Base-by-base conservation (phyloP, 2,888 invertebrate species). In the Hydroisotoma schaefferi region DNA sequence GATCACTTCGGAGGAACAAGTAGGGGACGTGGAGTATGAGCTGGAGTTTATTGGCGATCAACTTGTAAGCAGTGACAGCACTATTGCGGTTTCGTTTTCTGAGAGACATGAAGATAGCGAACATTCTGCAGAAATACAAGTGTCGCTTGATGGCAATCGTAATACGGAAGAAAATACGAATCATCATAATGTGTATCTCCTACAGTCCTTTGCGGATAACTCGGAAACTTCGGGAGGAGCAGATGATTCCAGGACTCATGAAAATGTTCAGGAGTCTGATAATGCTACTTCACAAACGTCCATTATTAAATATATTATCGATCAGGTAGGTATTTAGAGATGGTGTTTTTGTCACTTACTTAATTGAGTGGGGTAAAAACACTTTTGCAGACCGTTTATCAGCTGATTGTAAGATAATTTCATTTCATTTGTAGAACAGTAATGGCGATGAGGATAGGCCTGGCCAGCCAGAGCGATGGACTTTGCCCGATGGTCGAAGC, bases 271-370 rank as follows among this genome's bases (percentile, higher is more conserved):
- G 26, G 53, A 53, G 43, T 53, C 53, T 5, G 53, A 53, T 40
- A 53, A 53, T 40, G 53, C 53, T 12, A 53, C 53, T 2, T 53
- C 53, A n/a, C 53, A 53, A 40, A 53, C 68, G 6, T 63, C 68
- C 12, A 63, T 63, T 15, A 65, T 65, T 49, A 59, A 62, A 38
- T 68, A 63, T 37, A 68, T 68, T 18, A 68, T 68, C 47, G 68
- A 68, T 33, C 61, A 68, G 57, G 64, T 62, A 40, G 4, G 27
- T n/a, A n/a, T n/a, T n/a, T 10, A 33, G 33, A 33, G 33, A 33
- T 33, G 8, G 33, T 33, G 33, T 33, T 33, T 33, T 10, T 15
- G 15, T 8, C 33, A 33, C 33, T 33, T 8, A 33, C 33, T 33
- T 33, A 33, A 33, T n/a, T n/a, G n/a, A n/a, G n/a, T n/a, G n/a